These are phyloP conservation scores for Eremobia ochroleuca DNA, from an alignment of 2,888 invertebrate genomes.

Conservation along the genomic window DNA sequence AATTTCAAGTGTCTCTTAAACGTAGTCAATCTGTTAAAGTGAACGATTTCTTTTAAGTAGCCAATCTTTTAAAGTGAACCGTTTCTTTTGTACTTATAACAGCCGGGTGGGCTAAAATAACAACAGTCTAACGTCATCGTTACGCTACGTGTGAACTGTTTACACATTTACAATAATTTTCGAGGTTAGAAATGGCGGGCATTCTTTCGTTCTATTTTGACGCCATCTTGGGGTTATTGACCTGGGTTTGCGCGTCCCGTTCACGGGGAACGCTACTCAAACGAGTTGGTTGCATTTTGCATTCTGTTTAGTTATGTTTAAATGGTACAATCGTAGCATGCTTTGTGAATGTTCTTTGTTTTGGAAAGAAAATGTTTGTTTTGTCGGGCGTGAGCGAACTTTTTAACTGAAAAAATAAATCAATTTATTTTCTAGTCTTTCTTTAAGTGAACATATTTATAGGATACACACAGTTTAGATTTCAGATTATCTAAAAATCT, in stretches of 20 bases:
- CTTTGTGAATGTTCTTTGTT: constrained; percentile 63
- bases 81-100: constrained; percentile 40
- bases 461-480: background rate
- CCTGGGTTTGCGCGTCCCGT: constrained; percentile 81
- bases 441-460: background rate
- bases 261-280: constrained; percentile 73
- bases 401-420: background rate
- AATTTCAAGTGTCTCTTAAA: constrained; percentile 49
- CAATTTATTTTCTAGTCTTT: rapidly evolving
- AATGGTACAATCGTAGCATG: constrained; percentile 62
- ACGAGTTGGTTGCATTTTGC: constrained; percentile 76
- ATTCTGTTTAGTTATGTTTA: constrained; percentile 70
- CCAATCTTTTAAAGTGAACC: constrained; percentile 37
- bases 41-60: constrained; percentile 52
- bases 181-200: constrained; percentile 89
- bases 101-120: constrained; percentile 45
- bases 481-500: background rate
- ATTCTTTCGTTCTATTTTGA: constrained; percentile 89
- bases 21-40: constrained; percentile 46
- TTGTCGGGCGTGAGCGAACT: background rate
- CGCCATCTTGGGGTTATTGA: constrained; percentile 88
- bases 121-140: constrained; percentile 56
- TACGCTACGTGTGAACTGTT: constrained; percentile 71
- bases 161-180: constrained; percentile 83
- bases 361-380: background rate